Percentiles rank a stretch among this genome's conserved stretches.
These are phyloP conservation scores for Spilogale gracilis DNA, from an alignment of 2,113 vertebrate species.

Conservation along the genomic window DNA sequence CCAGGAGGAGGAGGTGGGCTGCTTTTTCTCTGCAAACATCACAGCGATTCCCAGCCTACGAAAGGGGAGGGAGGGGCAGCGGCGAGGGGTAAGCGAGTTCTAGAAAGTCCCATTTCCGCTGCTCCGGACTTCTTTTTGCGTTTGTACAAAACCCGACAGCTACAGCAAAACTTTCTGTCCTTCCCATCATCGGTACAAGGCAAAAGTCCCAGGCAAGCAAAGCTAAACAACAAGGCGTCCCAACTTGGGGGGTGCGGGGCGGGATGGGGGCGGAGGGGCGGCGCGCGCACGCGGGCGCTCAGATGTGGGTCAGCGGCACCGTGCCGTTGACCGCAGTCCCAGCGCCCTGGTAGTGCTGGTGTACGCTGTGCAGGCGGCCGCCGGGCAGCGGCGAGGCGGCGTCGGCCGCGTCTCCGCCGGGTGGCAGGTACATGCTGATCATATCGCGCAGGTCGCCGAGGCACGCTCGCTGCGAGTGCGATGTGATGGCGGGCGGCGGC, in stretches of 20 bases:
- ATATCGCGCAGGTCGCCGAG: constrained; percentile 99
- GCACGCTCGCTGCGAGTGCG: constrained; percentile 97
- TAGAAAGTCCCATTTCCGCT: constrained; percentile 74
- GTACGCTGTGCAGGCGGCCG: constrained; percentile 96
- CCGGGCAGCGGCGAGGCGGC: constrained; percentile 94
- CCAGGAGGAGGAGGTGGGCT: constrained; percentile 52
- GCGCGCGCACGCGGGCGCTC: constrained; percentile 70
- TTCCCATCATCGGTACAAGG: constrained; percentile 69
- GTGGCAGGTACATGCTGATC: constrained; percentile 99
- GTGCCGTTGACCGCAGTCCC: constrained; percentile 97
- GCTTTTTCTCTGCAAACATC: constrained; percentile 55
- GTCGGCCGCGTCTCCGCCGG: constrained; percentile 95
- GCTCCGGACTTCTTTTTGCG: constrained; percentile 50
- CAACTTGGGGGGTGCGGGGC: constrained; percentile 82
- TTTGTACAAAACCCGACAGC: constrained; percentile 82
- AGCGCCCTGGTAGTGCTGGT: constrained; percentile 97
- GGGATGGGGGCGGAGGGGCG: constrained; percentile 49
- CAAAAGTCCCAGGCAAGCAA: constrained; percentile 80
- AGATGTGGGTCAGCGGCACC: constrained; percentile 98
- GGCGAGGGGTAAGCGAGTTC: constrained; percentile 68
- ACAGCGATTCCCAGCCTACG: constrained; percentile 65
- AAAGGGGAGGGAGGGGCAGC: constrained; percentile 60
- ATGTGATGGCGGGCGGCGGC: constrained; percentile 95
- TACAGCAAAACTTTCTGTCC: constrained; percentile 82
- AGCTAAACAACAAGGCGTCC: constrained; percentile 79